Conservation (phyloP, 2,113 vertebrate genomes). For the Oceanodroma tethys region DNA sequence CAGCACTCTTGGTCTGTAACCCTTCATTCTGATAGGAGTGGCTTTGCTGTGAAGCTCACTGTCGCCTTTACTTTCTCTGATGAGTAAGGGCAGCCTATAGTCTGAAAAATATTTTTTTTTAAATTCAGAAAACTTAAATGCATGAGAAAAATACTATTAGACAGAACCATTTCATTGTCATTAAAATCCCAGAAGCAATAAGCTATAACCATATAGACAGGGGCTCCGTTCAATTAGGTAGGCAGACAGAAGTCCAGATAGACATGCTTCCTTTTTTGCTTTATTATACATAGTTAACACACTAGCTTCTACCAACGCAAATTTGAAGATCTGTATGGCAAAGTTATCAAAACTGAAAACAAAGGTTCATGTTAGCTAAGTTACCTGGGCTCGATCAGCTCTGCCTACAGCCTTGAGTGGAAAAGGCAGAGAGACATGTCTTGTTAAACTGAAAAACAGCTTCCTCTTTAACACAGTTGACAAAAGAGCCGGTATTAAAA, state of each 20-base stretch:
- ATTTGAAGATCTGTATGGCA: background rate
- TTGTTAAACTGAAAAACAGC: background rate
- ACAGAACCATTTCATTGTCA: background rate
- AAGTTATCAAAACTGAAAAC: background rate
- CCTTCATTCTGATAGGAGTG: background rate
- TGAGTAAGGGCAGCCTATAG: background rate
- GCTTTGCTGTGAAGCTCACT: background rate
- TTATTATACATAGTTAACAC: background rate
- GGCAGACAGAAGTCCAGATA: background rate
- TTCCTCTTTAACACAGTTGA: rapidly evolving
- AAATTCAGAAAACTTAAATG: background rate
- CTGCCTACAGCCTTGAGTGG: background rate
- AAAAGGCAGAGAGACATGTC: background rate
- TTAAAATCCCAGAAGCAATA: background rate
- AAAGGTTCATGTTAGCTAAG: background rate
- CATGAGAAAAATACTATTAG: background rate
- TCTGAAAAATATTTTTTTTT: background rate
- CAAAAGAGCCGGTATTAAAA: background rate
- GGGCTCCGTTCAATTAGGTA: background rate
- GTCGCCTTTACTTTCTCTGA: background rate
- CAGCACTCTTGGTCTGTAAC: background rate
- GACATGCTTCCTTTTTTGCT: background rate
- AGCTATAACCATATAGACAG: background rate
- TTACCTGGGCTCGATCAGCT: rapidly evolving
- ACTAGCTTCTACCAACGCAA: background rate